Conservation (phyloP, 2,888 invertebrate species). For the Diploptera punctata region DNA sequence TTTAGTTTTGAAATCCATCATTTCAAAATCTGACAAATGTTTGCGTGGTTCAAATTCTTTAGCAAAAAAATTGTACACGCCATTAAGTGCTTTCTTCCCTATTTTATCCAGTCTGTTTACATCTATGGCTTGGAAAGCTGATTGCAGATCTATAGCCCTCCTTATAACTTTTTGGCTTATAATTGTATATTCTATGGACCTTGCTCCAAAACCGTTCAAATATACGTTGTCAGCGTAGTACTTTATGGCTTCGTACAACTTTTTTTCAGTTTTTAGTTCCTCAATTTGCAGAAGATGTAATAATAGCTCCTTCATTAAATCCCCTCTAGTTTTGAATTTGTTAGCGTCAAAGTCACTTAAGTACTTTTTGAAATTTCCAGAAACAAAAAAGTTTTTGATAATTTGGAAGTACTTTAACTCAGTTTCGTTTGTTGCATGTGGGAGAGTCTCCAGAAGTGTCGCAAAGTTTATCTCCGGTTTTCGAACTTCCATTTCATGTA, state of each 20-base stretch:
- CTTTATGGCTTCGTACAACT: neutral
- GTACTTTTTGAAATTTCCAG: neutral
- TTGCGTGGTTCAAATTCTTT: slow-evolving; percentile 13
- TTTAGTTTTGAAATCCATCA: slow-evolving; percentile 1
- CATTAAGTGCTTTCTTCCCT: neutral
- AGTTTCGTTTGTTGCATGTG: neutral
- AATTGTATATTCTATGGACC: neutral
- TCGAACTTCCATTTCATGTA: neutral
- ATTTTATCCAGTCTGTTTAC: neutral
- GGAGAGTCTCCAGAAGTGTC: slow-evolving; percentile 1
- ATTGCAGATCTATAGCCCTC: neutral
- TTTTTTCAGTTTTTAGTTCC: neutral
- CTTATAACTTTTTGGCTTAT: neutral
- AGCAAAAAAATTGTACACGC: neutral
- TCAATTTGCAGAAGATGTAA: neutral
- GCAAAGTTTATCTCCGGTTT: neutral
- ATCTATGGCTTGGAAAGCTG: neutral
- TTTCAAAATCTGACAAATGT: slow-evolving; percentile 5
- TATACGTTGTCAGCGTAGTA: slow-evolving; percentile 18
- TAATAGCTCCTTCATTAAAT: neutral
- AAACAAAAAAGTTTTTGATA: neutral
- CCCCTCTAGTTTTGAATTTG: neutral
- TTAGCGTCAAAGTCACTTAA: neutral
- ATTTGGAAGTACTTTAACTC: neutral
- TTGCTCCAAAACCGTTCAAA: slow-evolving; percentile 11